Conservation (phyloP, 1,140 invertebrate species). For the Coelopa frigida region DNA sequence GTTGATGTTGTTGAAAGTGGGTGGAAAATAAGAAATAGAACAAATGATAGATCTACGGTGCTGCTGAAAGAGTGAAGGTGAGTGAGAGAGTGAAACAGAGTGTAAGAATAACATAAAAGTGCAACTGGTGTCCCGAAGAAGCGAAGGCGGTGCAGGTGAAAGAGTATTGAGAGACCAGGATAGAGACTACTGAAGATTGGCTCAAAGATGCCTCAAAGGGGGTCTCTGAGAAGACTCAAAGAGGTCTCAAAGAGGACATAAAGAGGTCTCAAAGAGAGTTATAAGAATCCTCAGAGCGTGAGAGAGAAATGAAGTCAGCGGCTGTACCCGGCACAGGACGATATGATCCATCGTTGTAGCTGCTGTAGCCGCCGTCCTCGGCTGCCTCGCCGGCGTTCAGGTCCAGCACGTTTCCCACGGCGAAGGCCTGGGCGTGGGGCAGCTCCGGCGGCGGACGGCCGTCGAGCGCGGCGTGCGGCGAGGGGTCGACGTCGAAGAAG, state of each 20-base stretch:
- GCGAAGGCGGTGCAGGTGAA: too few species aligned
- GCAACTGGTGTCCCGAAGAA: too few species aligned
- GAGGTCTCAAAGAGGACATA: neutral
- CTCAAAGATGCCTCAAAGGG: slow-evolving; percentile 13
- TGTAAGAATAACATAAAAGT: slow-evolving; percentile 1
- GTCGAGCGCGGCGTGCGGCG: slow-evolving; percentile 13
- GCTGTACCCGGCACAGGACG: slow-evolving; percentile 43
- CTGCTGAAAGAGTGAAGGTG: slow-evolving; percentile 13
- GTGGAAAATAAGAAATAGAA: slow-evolving; percentile 4
- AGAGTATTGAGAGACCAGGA: too few species aligned
- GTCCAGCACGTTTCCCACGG: slow-evolving; percentile 38
- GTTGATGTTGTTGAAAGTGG: neutral
- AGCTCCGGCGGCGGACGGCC: slow-evolving; percentile 12
- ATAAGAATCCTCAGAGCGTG: too few species aligned
- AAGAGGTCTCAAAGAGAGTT: neutral
- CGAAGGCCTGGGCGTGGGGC: slow-evolving; percentile 31
- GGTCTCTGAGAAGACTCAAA: slow-evolving; percentile 9
- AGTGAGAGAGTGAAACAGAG: slow-evolving; percentile 11
- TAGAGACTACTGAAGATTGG: too few species aligned
- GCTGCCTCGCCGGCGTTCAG: slow-evolving; percentile 37
- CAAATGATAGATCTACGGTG: too few species aligned
- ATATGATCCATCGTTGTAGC: slow-evolving; percentile 28
- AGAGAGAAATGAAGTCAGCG: slow-evolving; percentile 1
- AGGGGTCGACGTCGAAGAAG: slow-evolving; percentile 33
- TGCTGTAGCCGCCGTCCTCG: slow-evolving; percentile 24